Base-by-base conservation (phyloP, 1,140 invertebrate species). In the Hyphantria cunea region DNA sequence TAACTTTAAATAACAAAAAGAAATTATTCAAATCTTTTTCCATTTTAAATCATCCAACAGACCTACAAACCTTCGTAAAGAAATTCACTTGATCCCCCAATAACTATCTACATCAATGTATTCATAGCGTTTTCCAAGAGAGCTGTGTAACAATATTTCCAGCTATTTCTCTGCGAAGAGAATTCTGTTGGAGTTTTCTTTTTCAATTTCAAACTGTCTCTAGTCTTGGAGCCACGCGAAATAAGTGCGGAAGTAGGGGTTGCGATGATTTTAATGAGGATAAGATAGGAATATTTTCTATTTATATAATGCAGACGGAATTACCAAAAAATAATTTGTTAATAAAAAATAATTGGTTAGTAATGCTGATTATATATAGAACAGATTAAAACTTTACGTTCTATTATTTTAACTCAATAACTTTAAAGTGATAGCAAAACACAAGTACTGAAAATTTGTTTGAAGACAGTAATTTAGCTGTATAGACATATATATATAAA, bases 181-280 rank as follows among this genome's bases (percentile, higher is more conserved):
- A 51, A 54, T 56, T 64, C 41, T 48, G 52, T 64, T 61, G 33
- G 56, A 64, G 73, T 76, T 76, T 74, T 78, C 69, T 66, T 79
- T 78, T 79, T 74, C 74, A 76, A 73, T 79, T 80, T 80, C 70
- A 69, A 75, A 80, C 72, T 77, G 72, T 80, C 77, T 77, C 49
- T 55, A 61, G 64, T 61, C 64, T 54, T 9, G 56, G 54, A 33
- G 55, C 41, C 66, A 52, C 42, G 59, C 67, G 74, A 70, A 73
- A 76, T 66, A 77, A 78, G 67, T 66, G 65, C 64, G 71, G 70
- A 78, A 70, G 73, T 74, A 72, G 58, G 68, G 63, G 49, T 67
- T 42, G 10, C 9, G 50, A 12, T 45, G 39, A 55, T 31, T 11
- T 41, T 64, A 42, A 48, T 17, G 10, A 55, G 70, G 76, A 78